Evolutionary conservation across 2,888 invertebrate species (phyloP).

Genomic region (Pantelozetes paolii): DNA sequence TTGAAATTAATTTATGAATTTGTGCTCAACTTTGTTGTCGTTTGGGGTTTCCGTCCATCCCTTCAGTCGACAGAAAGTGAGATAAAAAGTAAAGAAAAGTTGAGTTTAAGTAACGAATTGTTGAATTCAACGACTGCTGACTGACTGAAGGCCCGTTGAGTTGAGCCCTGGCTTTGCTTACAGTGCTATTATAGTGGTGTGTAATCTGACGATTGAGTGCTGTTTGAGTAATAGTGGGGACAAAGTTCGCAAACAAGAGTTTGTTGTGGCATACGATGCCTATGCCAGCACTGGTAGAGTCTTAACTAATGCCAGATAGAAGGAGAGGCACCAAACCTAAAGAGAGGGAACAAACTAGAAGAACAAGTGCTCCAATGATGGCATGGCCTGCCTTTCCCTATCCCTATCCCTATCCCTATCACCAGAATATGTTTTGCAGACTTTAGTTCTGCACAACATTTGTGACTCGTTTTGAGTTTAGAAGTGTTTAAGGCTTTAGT

Average conservation of each 20-base stretch:
- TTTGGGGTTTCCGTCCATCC: too few relatives aligned
- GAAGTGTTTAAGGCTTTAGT: background rate
- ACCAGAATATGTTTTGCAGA: background rate
- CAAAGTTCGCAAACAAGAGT: conserved; percentile 31
- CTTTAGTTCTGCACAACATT: background rate
- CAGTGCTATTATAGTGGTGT: background rate
- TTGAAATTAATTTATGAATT: too few relatives aligned
- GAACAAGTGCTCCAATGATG: conserved; percentile 24
- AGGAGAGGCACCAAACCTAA: background rate
- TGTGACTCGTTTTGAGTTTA: conserved; percentile 25
- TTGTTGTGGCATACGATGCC: background rate
- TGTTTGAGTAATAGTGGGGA: conserved; percentile 26
- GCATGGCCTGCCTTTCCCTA: background rate
- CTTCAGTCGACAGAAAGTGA: too few relatives aligned
- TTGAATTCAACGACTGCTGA: too few relatives aligned
- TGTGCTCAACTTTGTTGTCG: too few relatives aligned
- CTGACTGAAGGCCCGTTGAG: too few relatives aligned
- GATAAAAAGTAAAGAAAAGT: too few relatives aligned
- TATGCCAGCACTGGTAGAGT: background rate
- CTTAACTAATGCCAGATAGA: background rate
- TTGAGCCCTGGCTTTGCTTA: background rate
- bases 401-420: background rate
- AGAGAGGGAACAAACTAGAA: conserved; percentile 13
- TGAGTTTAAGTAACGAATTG: too few relatives aligned
- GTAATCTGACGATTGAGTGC: conserved; percentile 20